phyloP scores from a whole-genome alignment of 2,113 vertebrate species.

The Eulacestoma nigropectus region DNA sequence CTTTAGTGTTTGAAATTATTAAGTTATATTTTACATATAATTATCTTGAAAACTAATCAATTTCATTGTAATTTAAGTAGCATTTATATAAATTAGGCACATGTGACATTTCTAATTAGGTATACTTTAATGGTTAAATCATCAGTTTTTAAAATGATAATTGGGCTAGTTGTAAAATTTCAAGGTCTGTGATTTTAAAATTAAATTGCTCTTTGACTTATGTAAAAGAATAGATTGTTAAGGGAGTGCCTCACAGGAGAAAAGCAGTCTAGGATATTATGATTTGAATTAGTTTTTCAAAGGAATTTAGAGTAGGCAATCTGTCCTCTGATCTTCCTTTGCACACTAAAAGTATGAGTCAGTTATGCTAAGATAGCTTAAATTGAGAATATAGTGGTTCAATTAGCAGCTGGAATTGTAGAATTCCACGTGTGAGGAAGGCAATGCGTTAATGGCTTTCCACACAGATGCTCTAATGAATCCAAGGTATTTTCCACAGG shows the following conservation, averaged over 20 bases:
- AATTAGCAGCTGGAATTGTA: conserved; percentile 5
- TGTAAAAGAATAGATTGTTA: conserved; percentile 43
- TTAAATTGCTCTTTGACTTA: conserved; percentile 56
- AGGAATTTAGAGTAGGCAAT: conserved; percentile 52
- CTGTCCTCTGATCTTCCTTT: conserved; percentile 58
- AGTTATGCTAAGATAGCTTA: background rate
- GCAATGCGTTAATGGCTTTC: background rate
- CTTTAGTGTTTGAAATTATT: background rate
- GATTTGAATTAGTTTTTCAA: conserved; percentile 50
- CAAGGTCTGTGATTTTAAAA: conserved; percentile 49
- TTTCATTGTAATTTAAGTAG: conserved; percentile 12
- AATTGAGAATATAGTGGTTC: background rate
- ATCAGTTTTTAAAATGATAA: conserved; percentile 33
- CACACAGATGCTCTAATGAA: background rate
- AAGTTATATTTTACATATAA: background rate
- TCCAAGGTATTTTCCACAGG: background rate
- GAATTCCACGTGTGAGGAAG: background rate
- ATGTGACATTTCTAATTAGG: conserved; percentile 34
- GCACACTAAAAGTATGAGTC: background rate
- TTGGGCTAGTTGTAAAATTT: conserved; percentile 52
- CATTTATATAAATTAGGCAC: conserved; percentile 33
- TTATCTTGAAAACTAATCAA: background rate
- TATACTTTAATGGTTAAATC: conserved; percentile 39
- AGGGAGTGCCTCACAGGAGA: conserved; percentile 12
- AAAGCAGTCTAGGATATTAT: conserved; percentile 28